phyloP scores from a whole-genome alignment of 2,888 invertebrate genomes.

The Drepana falcataria region DNA sequence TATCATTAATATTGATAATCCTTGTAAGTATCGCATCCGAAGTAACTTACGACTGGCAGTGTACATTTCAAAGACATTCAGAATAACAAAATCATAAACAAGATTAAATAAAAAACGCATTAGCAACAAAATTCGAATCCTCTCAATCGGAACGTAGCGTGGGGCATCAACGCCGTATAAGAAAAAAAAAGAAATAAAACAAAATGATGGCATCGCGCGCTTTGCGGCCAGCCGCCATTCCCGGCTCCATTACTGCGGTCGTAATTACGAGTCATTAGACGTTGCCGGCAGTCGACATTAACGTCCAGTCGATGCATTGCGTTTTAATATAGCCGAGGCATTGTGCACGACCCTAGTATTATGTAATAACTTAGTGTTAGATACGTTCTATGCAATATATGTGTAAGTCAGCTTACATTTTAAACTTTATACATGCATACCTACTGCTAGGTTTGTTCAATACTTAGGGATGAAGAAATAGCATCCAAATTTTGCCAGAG shows the following conservation, averaged over 20 bases:
- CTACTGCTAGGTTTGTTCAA: too few relatives aligned
- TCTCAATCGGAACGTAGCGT: constrained; percentile 36
- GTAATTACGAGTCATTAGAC: constrained; percentile 75
- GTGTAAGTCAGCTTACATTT: not conserved
- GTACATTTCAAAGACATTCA: too few relatives aligned
- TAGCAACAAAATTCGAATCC: constrained; percentile 26
- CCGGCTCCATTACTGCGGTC: constrained; percentile 61
- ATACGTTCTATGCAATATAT: not conserved
- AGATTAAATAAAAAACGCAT: constrained; percentile 15
- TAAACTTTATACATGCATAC: too few relatives aligned
- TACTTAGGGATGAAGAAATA: too few relatives aligned
- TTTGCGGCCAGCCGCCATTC: constrained; percentile 68
- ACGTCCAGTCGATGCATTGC: constrained; percentile 47
- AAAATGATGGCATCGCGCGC: constrained; percentile 54
- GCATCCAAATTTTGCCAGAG: too few relatives aligned
- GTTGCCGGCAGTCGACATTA: constrained; percentile 39
- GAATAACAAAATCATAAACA: not conserved
- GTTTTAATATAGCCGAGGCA: constrained; percentile 58
- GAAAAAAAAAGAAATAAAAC: constrained; percentile 44
- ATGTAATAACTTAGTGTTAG: constrained; percentile 5
- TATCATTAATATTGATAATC: too few relatives aligned
- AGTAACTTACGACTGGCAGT: too few relatives aligned
- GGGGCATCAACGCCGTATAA: constrained; percentile 33
- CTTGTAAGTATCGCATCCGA: too few relatives aligned
- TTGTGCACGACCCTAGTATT: constrained; percentile 20